These are phyloP conservation scores for Bhutanitis thaidina DNA, from an alignment of 2,888 invertebrate species.

Conservation along the genomic window DNA sequence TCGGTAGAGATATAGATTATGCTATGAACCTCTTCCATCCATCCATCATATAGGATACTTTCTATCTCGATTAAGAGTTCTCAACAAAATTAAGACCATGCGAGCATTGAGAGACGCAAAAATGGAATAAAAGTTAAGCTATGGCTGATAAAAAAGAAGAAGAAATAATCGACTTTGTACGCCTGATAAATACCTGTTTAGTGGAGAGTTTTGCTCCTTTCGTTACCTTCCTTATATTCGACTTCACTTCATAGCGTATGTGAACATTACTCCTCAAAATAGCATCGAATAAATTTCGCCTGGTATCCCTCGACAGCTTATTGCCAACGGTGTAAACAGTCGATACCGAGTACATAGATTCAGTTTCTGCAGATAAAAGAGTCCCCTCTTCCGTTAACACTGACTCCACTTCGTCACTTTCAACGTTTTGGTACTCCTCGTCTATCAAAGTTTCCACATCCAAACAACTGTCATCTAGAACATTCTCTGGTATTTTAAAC, in stretches of 20 bases:
- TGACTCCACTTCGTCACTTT: constrained; percentile 63
- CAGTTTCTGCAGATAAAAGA: constrained; percentile 59
- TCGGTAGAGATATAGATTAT: too few species aligned
- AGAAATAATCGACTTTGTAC: too few species aligned
- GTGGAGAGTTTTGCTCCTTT: constrained; percentile 71
- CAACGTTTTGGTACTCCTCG: constrained; percentile 71
- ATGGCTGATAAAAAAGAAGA: too few species aligned
- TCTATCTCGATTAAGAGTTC: too few species aligned
- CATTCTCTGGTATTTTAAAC: constrained; percentile 50
- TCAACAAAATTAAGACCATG: too few species aligned
- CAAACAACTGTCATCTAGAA: constrained; percentile 55
- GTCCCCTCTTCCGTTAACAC: constrained; percentile 65
- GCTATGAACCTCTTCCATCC: too few species aligned
- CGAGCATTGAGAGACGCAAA: too few species aligned
- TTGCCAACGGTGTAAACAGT: constrained; percentile 60
- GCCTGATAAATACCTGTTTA: constrained; percentile 53
- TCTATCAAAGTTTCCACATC: constrained; percentile 68
- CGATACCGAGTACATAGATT: constrained; percentile 63
- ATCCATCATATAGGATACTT: too few species aligned
- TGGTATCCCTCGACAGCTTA: constrained; percentile 56
- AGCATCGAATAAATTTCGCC: constrained; percentile 69
- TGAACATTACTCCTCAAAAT: constrained; percentile 63
- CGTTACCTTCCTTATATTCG: constrained; percentile 65
- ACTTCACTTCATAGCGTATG: constrained; percentile 60
- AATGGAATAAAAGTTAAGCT: too few species aligned